These are phyloP conservation scores for Morone saxatilis DNA, from an alignment of 2,113 vertebrate genomes.

Conservation along the genomic window DNA sequence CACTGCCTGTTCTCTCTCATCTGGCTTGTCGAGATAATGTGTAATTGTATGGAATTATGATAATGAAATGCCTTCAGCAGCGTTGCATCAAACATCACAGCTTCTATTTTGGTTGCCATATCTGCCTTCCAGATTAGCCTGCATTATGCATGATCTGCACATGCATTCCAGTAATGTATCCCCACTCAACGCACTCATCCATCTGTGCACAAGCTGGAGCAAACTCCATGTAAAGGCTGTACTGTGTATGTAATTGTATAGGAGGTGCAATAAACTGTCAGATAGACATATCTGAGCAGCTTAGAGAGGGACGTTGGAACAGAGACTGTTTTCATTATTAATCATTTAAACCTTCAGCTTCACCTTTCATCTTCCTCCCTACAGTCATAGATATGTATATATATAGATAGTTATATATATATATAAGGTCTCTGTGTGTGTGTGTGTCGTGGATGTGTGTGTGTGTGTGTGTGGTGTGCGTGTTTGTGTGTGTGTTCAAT, in stretches of 20 bases:
- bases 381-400: not conserved
- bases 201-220: slow-evolving; percentile 1
- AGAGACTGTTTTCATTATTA: not conserved
- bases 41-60: slow-evolving; percentile 51
- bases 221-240: slow-evolving; percentile 5
- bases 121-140: slow-evolving; percentile 46
- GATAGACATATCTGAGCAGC: slow-evolving; percentile 9
- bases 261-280: slow-evolving; percentile 8
- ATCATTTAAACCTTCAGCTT: not conserved
- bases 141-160: slow-evolving; percentile 47
- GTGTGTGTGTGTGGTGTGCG: slow-evolving; percentile 11
- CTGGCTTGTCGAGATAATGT: not conserved
- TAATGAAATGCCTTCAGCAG: slow-evolving; percentile 44
- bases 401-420: too few species aligned
- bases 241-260: slow-evolving; percentile 27
- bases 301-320: not conserved
- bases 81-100: slow-evolving; percentile 48
- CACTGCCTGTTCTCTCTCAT: slow-evolving; percentile 5
- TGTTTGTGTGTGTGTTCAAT: not conserved
- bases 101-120: slow-evolving; percentile 37
- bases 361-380: not conserved
- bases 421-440: not conserved
- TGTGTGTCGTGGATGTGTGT: not conserved
- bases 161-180: slow-evolving; percentile 29
- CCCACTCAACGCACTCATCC: slow-evolving; percentile 4